A percentile compares a stretch with the other conserved stretches of the same genome.
Evolutionary conservation across 2,797 vertebrate genomes (phyloP).

Genomic region (Tadarida brasiliensis): DNA sequence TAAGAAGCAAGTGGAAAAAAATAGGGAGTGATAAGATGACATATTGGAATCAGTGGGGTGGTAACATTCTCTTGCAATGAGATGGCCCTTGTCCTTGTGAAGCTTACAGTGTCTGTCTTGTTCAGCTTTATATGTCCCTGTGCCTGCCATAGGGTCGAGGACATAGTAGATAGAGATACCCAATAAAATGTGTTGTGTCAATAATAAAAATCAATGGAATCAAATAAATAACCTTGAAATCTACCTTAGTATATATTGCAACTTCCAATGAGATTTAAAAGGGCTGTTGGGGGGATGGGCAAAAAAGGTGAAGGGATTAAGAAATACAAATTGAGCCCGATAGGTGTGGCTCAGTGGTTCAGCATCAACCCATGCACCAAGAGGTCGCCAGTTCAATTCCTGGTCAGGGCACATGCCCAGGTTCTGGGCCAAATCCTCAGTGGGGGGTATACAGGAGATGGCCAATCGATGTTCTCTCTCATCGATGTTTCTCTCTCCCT

Average conservation of each 20-base stretch:
- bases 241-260: neutral
- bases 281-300: too few relatives aligned
- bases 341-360: too few relatives aligned
- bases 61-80: neutral
- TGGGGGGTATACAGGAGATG: too few relatives aligned
- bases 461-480: too few relatives aligned
- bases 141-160: neutral
- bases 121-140: neutral
- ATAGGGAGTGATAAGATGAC: neutral
- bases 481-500: too few relatives aligned
- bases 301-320: too few relatives aligned
- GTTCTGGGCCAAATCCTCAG: too few relatives aligned
- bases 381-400: too few relatives aligned
- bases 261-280: neutral
- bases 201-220: constrained; percentile 12
- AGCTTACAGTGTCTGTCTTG: neutral
- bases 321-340: too few relatives aligned
- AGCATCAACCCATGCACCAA: too few relatives aligned
- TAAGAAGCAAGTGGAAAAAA: constrained; percentile 21
- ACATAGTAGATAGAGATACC: neutral
- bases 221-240: constrained; percentile 43
- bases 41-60: neutral
- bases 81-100: neutral
- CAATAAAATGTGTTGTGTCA: neutral
- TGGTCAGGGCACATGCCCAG: too few relatives aligned